Evolutionary conservation across 2,797 vertebrate species (phyloP), one percentile per base, ranked within the genome.

Genomic region (Falco concolor): DNA sequence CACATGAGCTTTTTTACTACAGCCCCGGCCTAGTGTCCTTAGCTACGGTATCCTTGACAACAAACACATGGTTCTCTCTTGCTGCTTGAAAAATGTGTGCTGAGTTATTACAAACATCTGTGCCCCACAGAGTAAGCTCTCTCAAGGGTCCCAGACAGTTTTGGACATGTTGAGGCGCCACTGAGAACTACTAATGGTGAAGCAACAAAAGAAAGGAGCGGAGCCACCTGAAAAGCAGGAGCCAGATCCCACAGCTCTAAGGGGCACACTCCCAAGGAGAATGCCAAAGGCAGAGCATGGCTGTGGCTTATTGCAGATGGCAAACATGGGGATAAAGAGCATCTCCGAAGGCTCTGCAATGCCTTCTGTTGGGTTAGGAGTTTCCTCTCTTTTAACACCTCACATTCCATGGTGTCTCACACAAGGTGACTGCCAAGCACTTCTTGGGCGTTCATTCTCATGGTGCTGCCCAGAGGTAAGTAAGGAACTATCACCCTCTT

Each of bases 41-140:
- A 75, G 57, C 60, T 94, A 93, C 77, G 61, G 69, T 93, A 75
- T 63, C 70, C 50, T 86, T 3, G 0, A 84, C 63, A 95, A 91
- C 59, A 93, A 90, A 90, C n/a, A 88, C n/a, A 60, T 54, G 45
- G 22, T 84, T 85, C 57, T 72, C 57, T 72, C 73, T 78, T 78
- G 25, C 82, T 74, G 49, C 44, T 86, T 75, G 28, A 95, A 91
- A 93, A 94, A 75, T 44, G 18, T 84, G 27, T 34, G 69, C 34
- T 57, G 72, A 72, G 32, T 86, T 91, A 65, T 88, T 90, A 53
- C 73, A 88, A 93, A 85, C 73, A 88, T 84, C 76, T 93, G 73
- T 89, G 47, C 36, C 49, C 45, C 44, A 81, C 10, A 40, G 47
- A 82, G 16, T n/a, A 64, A 88, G 61, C 27, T 19, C 9, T 77